Base-by-base conservation (phyloP, 2,888 invertebrate genomes). In the Noctua janthe region DNA sequence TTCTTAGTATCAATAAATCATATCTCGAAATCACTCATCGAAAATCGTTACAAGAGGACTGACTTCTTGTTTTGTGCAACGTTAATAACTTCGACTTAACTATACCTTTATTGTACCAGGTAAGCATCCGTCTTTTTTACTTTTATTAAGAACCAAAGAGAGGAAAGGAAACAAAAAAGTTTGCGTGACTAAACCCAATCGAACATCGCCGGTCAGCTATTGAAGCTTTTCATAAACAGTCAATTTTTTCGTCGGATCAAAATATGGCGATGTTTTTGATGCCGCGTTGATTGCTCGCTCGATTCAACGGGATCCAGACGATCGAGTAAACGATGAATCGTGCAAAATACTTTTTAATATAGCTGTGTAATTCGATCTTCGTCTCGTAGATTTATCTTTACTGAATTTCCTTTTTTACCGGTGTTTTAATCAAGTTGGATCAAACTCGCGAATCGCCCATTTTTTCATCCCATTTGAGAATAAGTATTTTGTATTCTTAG, bases 151-250 rank as follows among this genome's bases (percentile, higher is more conserved):
- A 86, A 71, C 73, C 62, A 76, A 71, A 79, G 49, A 49, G 75
- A 71, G 74, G 54, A 82, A 35, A 69, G n/a, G 71, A 62, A 79
- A 81, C 75, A 83, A 83, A 87, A 83, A 86, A 81, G 76, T 81
- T 90, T 72, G 90, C 90, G 89, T 89, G 90, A 89, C 86, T 85
- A 78, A 78, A 82, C 79, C 74, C 89, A 86, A 90, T 90, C 74
- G 82, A 81, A 84, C 69, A 73, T 54, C 74, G 20, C 64, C 78
- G 71, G 84, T 78, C 66, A 70, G 64, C 72, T 76, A 83, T 86
- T 64, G 74, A 81, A 82, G 82, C 78, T 80, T 79, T 87, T 87
- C 80, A 90, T 88, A 88, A 79, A 74, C 78, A 84, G 73, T 69
- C 66, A n/a, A 56, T 84, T 88, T 89, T 90, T 87, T 81, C 78